Evolutionary conservation across 2,113 vertebrate species (phyloP).

Genomic region (Phoenicopterus ruber): DNA sequence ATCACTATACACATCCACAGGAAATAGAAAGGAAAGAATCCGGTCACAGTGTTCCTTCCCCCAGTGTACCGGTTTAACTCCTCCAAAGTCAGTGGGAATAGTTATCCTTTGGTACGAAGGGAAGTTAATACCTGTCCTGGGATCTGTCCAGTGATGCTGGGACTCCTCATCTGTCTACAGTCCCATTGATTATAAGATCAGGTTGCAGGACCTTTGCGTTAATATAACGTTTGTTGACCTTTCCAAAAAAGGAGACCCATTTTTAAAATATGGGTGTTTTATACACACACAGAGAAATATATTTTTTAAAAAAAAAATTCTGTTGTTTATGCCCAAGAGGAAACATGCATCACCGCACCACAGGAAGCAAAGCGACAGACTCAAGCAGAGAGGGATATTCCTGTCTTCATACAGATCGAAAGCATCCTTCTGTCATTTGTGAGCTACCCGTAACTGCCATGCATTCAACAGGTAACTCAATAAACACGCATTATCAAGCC

Average conservation of each 20-base stretch:
- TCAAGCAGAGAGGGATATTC: not conserved
- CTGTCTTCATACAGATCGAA: not conserved
- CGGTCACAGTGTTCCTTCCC: not conserved
- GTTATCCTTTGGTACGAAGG: not conserved
- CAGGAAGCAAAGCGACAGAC: not conserved
- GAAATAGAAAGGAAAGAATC: not conserved
- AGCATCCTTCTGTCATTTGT: not conserved
- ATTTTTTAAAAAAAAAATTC: rapidly evolving
- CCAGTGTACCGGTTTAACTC: not conserved
- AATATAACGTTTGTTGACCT: not conserved
- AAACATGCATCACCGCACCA: not conserved
- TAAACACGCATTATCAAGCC: not conserved
- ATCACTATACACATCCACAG: not conserved
- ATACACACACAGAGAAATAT: too few species aligned
- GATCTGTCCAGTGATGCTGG: not conserved
- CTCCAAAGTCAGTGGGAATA: not conserved
- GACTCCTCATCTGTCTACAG: not conserved
- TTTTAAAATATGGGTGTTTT: not conserved
- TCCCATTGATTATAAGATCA: not conserved
- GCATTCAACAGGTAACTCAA: not conserved
- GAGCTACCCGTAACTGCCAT: not conserved
- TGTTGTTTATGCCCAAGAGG: not conserved
- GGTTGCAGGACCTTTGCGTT: not conserved
- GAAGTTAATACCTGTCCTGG: not conserved
- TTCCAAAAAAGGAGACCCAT: not conserved